Evolutionary conservation across 2,113 vertebrate species (phyloP).

Genomic region (Lucifuga dentata): DNA sequence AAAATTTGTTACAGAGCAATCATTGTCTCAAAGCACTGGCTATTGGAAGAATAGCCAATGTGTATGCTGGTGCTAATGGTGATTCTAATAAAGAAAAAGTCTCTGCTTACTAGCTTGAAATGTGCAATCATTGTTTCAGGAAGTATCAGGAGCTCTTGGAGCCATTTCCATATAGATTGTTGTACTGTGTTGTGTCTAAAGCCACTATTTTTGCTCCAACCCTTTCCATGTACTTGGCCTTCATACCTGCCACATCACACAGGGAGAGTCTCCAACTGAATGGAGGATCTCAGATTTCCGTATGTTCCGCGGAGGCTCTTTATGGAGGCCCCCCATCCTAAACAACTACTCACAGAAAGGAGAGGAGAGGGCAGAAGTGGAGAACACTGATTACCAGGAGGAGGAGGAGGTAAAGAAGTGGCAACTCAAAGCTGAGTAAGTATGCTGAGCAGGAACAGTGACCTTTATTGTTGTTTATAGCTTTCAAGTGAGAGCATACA

Average conservation of each 20-base stretch:
- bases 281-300: conserved; percentile 84
- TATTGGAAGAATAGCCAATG: too few species aligned
- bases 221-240: neutral
- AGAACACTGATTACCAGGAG: conserved; percentile 60
- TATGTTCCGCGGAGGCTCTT: conserved; percentile 84
- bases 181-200: neutral
- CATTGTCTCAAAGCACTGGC: too few species aligned
- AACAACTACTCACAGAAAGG: conserved; percentile 80
- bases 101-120: too few species aligned
- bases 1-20: too few species aligned
- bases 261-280: conserved; percentile 82
- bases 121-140: too few species aligned
- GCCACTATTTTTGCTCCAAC: too few species aligned
- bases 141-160: neutral
- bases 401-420: conserved; percentile 86
- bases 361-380: conserved; percentile 65
- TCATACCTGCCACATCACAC: conserved; percentile 17
- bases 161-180: neutral
- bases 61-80: too few species aligned
- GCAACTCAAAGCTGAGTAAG: conserved; percentile 84
- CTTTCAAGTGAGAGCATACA: neutral
- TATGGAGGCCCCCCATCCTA: conserved; percentile 84
- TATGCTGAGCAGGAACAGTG: neutral
- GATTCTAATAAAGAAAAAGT: too few species aligned
- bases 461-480: neutral